phyloP scores from a whole-genome alignment of 2,797 vertebrate species.

The Phaenicophaeus curvirostris region DNA sequence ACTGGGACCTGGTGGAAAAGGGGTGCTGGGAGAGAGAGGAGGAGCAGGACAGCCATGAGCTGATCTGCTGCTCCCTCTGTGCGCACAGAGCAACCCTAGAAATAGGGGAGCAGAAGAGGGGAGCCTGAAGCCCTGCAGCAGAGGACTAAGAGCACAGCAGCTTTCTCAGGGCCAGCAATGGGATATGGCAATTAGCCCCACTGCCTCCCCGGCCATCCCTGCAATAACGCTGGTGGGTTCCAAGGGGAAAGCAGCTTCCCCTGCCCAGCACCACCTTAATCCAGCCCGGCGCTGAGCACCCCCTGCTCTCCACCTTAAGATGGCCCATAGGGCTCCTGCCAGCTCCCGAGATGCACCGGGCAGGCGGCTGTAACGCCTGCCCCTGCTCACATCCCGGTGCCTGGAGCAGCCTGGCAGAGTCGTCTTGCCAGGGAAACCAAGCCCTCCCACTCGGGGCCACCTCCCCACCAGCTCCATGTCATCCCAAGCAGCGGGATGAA shows the following conservation, averaged over 20 bases:
- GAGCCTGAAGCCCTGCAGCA: neutral
- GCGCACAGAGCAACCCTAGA: neutral
- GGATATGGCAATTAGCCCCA: neutral
- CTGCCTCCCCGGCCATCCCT: fast-evolving
- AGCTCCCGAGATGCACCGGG: conserved; percentile 29
- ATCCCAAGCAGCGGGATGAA: neutral
- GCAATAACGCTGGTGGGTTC: neutral
- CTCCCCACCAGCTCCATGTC: neutral
- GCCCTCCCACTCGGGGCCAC: neutral
- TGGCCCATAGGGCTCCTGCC: neutral
- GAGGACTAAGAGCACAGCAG: neutral
- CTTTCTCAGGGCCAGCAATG: too few relatives aligned
- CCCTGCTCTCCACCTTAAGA: conserved; percentile 6
- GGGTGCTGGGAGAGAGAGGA: neutral
- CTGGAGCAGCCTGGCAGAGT: conserved; percentile 43
- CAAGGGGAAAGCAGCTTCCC: neutral
- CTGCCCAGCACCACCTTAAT: neutral
- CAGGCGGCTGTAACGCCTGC: too few relatives aligned
- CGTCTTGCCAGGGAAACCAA: neutral
- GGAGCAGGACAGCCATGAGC: neutral
- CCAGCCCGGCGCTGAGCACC: neutral
- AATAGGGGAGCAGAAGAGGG: neutral
- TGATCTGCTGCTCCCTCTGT: neutral
- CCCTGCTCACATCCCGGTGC: neutral
- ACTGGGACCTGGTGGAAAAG: neutral